Evolutionary conservation across 2,888 invertebrate genomes (phyloP).

Genomic region (Tridacna crocea): DNA sequence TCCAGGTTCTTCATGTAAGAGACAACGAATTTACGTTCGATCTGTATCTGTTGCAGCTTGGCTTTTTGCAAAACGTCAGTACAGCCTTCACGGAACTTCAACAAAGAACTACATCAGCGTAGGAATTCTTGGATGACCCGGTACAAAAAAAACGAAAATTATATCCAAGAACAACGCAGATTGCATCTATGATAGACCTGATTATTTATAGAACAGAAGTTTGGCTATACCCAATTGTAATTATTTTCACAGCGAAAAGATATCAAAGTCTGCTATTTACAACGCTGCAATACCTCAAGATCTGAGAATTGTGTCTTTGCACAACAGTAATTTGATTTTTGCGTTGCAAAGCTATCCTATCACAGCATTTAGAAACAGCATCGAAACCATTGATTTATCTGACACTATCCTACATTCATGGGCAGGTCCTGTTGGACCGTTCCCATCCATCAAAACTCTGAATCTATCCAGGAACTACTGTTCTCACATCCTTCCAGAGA

Average conservation of each 20-base stretch:
- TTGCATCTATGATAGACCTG: conserved; percentile 29
- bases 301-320: conserved; percentile 5
- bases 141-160: neutral
- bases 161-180: neutral
- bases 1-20: conserved; percentile 28
- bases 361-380: neutral
- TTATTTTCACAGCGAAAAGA: conserved; percentile 14
- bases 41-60: conserved; percentile 38
- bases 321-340: conserved; percentile 24
- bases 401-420: conserved; percentile 26
- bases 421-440: conserved; percentile 28
- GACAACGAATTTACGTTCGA: conserved; percentile 50
- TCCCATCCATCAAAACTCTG: conserved; percentile 29
- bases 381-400: conserved; percentile 37
- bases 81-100: conserved; percentile 10
- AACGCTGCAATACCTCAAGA: conserved; percentile 1
- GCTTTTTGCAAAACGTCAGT: conserved; percentile 18
- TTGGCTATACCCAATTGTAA: neutral
- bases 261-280: neutral
- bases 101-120: conserved; percentile 6
- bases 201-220: conserved; percentile 27
- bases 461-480: conserved; percentile 42
- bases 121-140: neutral
- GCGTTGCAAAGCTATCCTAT: neutral
- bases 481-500: neutral